Conservation (phyloP, 2,797 vertebrate species). For the Acanthurus tractus region DNA sequence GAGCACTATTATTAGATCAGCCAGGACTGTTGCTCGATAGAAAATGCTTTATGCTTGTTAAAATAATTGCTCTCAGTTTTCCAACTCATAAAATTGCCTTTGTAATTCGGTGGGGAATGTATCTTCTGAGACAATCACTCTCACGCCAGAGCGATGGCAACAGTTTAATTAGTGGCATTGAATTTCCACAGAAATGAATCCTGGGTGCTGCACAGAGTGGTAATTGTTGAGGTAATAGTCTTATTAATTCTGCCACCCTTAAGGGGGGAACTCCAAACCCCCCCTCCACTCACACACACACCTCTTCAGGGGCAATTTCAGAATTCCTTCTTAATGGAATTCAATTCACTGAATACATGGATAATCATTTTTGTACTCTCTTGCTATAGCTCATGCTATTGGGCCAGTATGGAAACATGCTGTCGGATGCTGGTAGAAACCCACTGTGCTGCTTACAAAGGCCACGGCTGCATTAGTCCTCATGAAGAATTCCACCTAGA, state of each 20-base stretch:
- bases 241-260: constrained; percentile 95
- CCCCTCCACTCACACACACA: constrained; percentile 40
- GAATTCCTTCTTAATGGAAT: constrained; percentile 90
- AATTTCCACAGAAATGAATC: constrained; percentile 88
- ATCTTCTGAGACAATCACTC: constrained; percentile 84
- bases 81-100: constrained; percentile 84
- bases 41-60: constrained; percentile 86
- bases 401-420: constrained; percentile 84
- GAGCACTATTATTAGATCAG: constrained; percentile 85
- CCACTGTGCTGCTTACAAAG: constrained; percentile 90
- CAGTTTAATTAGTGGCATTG: constrained; percentile 86
- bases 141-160: constrained; percentile 76
- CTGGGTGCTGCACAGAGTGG: constrained; percentile 85
- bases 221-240: constrained; percentile 96
- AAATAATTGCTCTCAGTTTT: constrained; percentile 86
- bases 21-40: constrained; percentile 77
- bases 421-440: constrained; percentile 82
- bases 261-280: constrained; percentile 85
- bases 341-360: constrained; percentile 89
- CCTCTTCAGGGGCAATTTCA: constrained; percentile 88
- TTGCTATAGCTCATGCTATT: constrained; percentile 46
- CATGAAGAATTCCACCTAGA: constrained; percentile 88
- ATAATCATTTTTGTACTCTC: constrained; percentile 88
- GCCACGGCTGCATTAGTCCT: constrained; percentile 90
- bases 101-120: constrained; percentile 81